Base-by-base conservation (phyloP, 2,888 invertebrate genomes). In the Rhogogaster chlorosoma region DNA sequence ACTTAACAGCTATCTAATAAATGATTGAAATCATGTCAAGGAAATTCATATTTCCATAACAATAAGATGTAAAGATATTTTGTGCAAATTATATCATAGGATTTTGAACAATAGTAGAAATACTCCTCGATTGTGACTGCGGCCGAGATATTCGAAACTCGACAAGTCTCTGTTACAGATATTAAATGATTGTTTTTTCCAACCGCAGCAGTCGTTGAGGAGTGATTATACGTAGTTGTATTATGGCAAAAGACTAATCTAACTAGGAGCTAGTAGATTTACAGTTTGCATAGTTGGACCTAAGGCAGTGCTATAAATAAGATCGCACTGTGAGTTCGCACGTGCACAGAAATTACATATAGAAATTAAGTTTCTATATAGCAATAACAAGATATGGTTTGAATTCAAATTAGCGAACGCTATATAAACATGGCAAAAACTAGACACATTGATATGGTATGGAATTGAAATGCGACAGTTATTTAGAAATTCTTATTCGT, bases 1-100 rank as follows among this genome's bases (percentile, higher is more conserved):
- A 86, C 53, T 86, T 85, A 71, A 87, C 18, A 67, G 26, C 78
- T 70, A 45, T 71, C 15, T 64, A 36, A 70, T 53, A n/a, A 49
- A 53, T 32, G 29, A 38, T 57, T 64, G 12, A 57, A 15, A 57
- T 57, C 15, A 49, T 49, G 49, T 26, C 12, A 71, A 77, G 29
- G 18, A 77, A 77, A 77, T 49, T 75, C 29, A 29, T 75, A 26
- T 49, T 49, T 73, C 1, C 15, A 26, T 29, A 67, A 29, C 29
- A 32, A 29, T 32, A 67, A 67, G 12, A 67, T 32, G 9, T 67
- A 29, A 26, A 29, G 12, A 64, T 67, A 26, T 53, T 53, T n/a
- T 32, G 64, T 7, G 29, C 3, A 42, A 38, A 10, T 71, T 12
- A 38, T 36, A 22, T 9, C 9, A 71, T 9, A 73, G 2, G 26